Base-by-base conservation (phyloP, 2,797 vertebrate genomes). In the Platyrinchus mystaceus region DNA sequence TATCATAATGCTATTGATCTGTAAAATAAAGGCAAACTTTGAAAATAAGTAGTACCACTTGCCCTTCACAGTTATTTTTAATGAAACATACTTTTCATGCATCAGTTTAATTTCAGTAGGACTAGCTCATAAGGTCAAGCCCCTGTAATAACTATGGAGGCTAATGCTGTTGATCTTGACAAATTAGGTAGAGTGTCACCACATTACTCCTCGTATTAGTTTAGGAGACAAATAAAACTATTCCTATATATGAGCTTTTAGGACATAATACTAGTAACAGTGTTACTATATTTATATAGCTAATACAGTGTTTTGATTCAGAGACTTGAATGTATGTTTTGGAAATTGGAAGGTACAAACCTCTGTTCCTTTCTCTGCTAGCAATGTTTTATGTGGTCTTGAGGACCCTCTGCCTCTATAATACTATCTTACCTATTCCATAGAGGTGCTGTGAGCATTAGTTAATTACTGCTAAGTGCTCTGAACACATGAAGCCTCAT, bases 1-100 rank as follows among this genome's bases (percentile, higher is more conserved):
- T 59, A 73, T 60, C 52, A 59, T 79, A 87, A 90, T 43, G 37
- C 23, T 55, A 76, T 14, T 89, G 50, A 59, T 85, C 67, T 85
- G 55, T 76, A 89, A 82, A 90, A 93, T 87, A 94, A 93, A 93
- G n/a, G 36, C 26, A 80, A 89, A 76, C 62, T 84, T 91, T 44
- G 78, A 82, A 94, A 92, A 82, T 23, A 86, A 76, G 52, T 47
- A 87, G 36, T 7, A 67, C 10, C 20, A 55, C 50, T 87, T 73
- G 63, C 70, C 63, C 64, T 68, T 84, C 73, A 84, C 27, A 63
- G 52, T 77, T 88, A 64, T 46, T 94, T 88, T 93, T 59, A 93
- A 87, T 83, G 67, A 95, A 89, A 93, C 10, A 10, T 79, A 81
- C 46, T 66, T 90, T 79, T 89, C 88, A 76, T 73, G 46, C 41